Base-by-base conservation (phyloP, 2,797 vertebrate species). In the Gobionotothen gibberifrons region DNA sequence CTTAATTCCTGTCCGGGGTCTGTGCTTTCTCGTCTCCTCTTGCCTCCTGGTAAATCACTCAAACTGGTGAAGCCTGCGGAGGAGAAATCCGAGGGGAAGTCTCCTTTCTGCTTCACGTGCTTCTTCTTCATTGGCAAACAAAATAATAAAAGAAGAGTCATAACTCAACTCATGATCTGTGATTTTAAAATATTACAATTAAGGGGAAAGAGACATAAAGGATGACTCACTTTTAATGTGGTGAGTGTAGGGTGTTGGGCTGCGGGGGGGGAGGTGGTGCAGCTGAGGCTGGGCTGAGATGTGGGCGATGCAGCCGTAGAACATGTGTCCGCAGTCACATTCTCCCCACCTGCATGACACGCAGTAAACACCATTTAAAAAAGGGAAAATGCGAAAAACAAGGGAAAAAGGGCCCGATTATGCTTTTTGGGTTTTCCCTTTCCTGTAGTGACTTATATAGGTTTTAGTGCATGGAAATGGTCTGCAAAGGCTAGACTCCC, bases 101-200 rank as follows among this genome's bases (percentile, higher is more conserved):
- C 95, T 0, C 94, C 95, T 95, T 97, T 97, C 93, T 96, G 92
- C 91, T 98, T 98, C 81, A 36, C 32, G 32, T 95, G 92, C 89
- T 96, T 97, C 90, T 96, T 97, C 96, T 97, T 81, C 43, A 47
- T 72, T n/a, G 13, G 32, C 16, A 61, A 32, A 22, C 55, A 21
- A n/a, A 71, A 51, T 2, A 76, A 40, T 47, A 36, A 6, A 36
- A 9, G 32, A 36, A 36, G 15, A 51, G 46, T 36, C 16, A 1
- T 48, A 39, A 47, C 32, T 17, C 0, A 7, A 1, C 13, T 53
- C 1, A 1, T 17, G 3, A 9, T 56, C 14, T 58, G 3, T 17
- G 1, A 12, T 26, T 60, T 52, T 3, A 17, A 52, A 67, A 46
- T 8, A 14, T 22, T 1, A 49, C 3, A 2, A 68, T 1, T 39